Evolutionary conservation across 1,140 invertebrate species (phyloP).

Genomic region (Kradibia gibbosae): DNA sequence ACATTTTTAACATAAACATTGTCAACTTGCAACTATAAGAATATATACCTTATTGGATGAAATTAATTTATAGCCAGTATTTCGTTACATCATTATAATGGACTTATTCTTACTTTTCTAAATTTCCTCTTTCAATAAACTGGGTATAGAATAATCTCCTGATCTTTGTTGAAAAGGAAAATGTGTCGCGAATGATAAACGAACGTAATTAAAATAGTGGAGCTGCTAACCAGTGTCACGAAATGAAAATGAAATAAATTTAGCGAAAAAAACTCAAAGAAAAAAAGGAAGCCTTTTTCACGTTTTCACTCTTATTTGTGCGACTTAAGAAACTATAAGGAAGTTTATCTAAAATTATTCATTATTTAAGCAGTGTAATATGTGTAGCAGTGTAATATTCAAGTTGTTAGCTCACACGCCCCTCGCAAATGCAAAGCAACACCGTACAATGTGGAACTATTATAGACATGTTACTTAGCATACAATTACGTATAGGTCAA

Average conservation of each 20-base stretch:
- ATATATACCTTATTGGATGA: constrained; percentile 11
- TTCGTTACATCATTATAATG: constrained; percentile 22
- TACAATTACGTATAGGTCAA: constrained; percentile 47
- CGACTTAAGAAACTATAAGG: constrained; percentile 43
- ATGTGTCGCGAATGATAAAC: neutral
- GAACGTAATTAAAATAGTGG: neutral
- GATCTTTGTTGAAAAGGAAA: neutral
- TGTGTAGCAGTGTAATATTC: neutral
- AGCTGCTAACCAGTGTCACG: neutral
- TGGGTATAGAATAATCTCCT: neutral
- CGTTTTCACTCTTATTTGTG: constrained; percentile 22
- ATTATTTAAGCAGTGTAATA: neutral
- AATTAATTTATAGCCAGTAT: constrained; percentile 33
- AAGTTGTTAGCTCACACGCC: neutral
- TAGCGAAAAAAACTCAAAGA: neutral
- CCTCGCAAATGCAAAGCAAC: constrained; percentile 22
- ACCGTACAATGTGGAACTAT: constrained; percentile 41
- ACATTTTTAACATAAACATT: constrained; percentile 42
- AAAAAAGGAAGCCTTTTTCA: constrained; percentile 13
- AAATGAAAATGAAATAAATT: constrained; percentile 11
- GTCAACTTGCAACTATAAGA: constrained; percentile 7
- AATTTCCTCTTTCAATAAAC: constrained; percentile 44
- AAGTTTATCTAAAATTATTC: constrained; percentile 15
- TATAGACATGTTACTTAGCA: constrained; percentile 49
- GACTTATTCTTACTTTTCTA: neutral